phyloP scores from a whole-genome alignment of 2,888 invertebrate species.

The Mamestra brassicae region DNA sequence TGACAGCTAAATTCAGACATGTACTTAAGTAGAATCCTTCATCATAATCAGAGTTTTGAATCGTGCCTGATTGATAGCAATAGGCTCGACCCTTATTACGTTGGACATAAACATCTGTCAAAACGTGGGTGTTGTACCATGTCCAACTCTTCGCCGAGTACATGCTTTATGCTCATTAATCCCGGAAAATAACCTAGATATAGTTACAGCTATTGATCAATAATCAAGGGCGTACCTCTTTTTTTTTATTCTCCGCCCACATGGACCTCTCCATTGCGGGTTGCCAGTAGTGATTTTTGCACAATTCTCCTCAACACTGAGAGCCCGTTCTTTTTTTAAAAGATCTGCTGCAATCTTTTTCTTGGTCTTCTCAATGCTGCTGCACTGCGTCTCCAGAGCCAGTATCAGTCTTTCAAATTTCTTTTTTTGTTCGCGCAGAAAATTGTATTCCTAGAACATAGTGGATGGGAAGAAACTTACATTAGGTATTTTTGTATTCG shows the following conservation, averaged over 20 bases:
- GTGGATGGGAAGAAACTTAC: not conserved
- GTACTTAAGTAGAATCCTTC: not conserved
- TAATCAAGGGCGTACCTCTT: slow-evolving; percentile 68
- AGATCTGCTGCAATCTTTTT: slow-evolving; percentile 78
- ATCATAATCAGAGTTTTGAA: no score
- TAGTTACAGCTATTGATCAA: not conserved
- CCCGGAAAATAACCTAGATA: no score
- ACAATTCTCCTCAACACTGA: slow-evolving; percentile 79
- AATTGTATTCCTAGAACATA: slow-evolving; percentile 79
- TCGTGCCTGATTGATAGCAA: no score
- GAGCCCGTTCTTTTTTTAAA: slow-evolving; percentile 77
- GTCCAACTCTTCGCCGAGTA: not conserved
- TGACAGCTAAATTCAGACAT: no score
- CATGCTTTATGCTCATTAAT: no score
- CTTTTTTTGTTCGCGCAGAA: slow-evolving; percentile 80
- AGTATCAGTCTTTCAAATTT: slow-evolving; percentile 78
- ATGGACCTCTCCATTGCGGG: slow-evolving; percentile 45
- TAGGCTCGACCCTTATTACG: not conserved
- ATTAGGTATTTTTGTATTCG: no score
- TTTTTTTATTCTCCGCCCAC: slow-evolving; percentile 71
- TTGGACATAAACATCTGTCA: not conserved
- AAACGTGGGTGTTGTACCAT: not conserved
- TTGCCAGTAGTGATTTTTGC: slow-evolving; percentile 62
- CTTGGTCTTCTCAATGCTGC: slow-evolving; percentile 75
- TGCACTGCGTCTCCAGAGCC: slow-evolving; percentile 74